phyloP scores from a whole-genome alignment of 1,140 invertebrate species.

The Helicorthomorpha holstii region DNA sequence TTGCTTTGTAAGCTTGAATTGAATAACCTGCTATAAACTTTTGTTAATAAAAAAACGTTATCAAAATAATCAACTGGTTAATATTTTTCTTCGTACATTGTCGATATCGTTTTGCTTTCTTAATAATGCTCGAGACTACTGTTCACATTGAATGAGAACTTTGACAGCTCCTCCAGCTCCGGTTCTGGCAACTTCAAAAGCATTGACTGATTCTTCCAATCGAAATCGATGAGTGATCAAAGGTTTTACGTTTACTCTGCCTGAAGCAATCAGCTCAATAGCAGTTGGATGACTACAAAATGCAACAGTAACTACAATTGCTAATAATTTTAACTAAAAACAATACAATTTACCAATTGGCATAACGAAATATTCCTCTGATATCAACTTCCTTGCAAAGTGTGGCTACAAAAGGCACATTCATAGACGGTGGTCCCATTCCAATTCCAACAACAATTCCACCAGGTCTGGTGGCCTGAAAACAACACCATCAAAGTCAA shows the following conservation, averaged over 20 bases:
- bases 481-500: slow-evolving; percentile 12
- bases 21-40: too few species aligned
- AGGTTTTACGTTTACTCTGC: slow-evolving; percentile 67
- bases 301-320: background rate
- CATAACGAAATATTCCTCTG: slow-evolving; percentile 72
- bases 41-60: too few species aligned
- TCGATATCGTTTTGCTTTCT: too few species aligned
- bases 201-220: slow-evolving; percentile 64
- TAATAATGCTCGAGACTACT: too few species aligned
- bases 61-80: too few species aligned
- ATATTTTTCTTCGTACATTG: too few species aligned
- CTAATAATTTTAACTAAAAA: background rate
- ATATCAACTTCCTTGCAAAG: slow-evolving; percentile 74
- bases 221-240: slow-evolving; percentile 79
- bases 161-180: slow-evolving; percentile 61
- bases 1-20: too few species aligned
- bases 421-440: slow-evolving; percentile 56
- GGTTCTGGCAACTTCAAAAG: slow-evolving; percentile 64
- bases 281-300: slow-evolving; percentile 61
- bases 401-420: slow-evolving; percentile 62
- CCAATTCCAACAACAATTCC: slow-evolving; percentile 73
- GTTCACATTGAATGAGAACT: slow-evolving; percentile 82
- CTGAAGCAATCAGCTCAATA: slow-evolving; percentile 61
- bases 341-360: slow-evolving; percentile 6
- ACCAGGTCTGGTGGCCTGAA: slow-evolving; percentile 60